phyloP scores from a whole-genome alignment of 2,888 invertebrate species.

The Lomographa bimaculata region DNA sequence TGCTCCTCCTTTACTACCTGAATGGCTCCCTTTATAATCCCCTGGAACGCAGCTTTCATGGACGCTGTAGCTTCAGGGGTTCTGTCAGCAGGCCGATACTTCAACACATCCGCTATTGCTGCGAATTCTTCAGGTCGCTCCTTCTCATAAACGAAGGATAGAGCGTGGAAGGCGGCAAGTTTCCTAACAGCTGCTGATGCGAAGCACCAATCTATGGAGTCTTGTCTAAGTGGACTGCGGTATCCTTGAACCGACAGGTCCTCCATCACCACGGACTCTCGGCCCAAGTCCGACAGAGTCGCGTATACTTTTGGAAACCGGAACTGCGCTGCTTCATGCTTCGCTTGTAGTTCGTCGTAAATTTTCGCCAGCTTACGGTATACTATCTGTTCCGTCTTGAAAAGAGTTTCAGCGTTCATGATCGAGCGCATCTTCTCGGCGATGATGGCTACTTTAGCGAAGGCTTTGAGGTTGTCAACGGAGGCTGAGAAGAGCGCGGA shows the following conservation, averaged over 20 bases:
- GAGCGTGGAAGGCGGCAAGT: constrained; percentile 60
- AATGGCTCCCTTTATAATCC: constrained; percentile 32
- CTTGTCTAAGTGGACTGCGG: constrained; percentile 30
- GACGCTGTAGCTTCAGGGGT: constrained; percentile 8
- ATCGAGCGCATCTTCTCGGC: constrained; percentile 35
- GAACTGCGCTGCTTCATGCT: constrained; percentile 36
- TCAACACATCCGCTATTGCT: constrained; percentile 27
- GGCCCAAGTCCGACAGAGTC: constrained; percentile 25
- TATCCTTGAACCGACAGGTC: constrained; percentile 50
- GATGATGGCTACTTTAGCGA: constrained; percentile 53
- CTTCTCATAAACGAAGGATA: constrained; percentile 57
- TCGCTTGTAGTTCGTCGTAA: constrained; percentile 40
- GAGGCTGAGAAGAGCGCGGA: constrained; percentile 43
- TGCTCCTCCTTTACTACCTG: constrained; percentile 40
- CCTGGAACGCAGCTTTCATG: constrained; percentile 25
- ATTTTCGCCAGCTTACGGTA: constrained; percentile 36
- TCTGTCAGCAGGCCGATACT: constrained; percentile 4
- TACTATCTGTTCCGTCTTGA: constrained; percentile 41
- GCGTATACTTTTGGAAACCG: constrained; percentile 48
- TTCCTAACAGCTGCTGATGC: constrained; percentile 43
- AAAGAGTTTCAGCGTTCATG: constrained; percentile 37
- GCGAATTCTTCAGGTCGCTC: constrained; percentile 49
- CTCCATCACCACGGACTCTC: constrained; percentile 55
- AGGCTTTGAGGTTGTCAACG: constrained; percentile 43
- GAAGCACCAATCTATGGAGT: constrained; percentile 52